Evolutionary conservation across 2,113 vertebrate genomes (phyloP).

Genomic region (Cathartes aura): DNA sequence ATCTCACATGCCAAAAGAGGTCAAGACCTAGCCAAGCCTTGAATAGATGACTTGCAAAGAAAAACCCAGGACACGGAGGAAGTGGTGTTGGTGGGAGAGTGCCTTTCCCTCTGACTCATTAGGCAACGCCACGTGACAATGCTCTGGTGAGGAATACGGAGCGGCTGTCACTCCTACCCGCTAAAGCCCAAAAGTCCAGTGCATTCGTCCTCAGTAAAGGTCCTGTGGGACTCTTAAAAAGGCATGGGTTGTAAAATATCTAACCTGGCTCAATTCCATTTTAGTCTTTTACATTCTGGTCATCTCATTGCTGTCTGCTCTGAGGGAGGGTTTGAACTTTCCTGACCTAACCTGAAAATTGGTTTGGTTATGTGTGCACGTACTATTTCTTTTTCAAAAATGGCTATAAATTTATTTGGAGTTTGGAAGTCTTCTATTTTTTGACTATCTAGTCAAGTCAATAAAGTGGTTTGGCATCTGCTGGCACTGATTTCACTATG

Average conservation of each 20-base stretch:
- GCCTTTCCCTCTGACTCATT: neutral
- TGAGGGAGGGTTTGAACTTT: neutral
- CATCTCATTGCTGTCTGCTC: neutral
- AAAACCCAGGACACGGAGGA: neutral
- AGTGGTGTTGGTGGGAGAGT: neutral
- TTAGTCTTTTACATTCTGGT: neutral
- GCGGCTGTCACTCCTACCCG: rapidly evolving
- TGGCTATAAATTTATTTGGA: neutral
- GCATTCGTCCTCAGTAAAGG: neutral
- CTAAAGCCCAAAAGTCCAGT: neutral
- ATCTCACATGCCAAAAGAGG: conserved; percentile 30
- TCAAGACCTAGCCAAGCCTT: conserved; percentile 23
- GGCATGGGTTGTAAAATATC: neutral
- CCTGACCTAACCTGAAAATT: neutral
- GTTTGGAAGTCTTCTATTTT: neutral
- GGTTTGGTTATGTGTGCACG: neutral
- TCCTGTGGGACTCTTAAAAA: neutral
- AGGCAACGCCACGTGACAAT: rapidly evolving
- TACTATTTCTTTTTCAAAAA: neutral
- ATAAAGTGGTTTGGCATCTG: neutral
- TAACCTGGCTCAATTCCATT: neutral
- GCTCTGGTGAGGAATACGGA: neutral
- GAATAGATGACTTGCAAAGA: conserved; percentile 17
- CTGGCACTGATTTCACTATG: neutral
- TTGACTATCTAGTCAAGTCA: neutral